A percentile compares a stretch with the other conserved stretches of the same genome.
Conservation (phyloP, 2,113 vertebrate species). For the Indri indri region DNA sequence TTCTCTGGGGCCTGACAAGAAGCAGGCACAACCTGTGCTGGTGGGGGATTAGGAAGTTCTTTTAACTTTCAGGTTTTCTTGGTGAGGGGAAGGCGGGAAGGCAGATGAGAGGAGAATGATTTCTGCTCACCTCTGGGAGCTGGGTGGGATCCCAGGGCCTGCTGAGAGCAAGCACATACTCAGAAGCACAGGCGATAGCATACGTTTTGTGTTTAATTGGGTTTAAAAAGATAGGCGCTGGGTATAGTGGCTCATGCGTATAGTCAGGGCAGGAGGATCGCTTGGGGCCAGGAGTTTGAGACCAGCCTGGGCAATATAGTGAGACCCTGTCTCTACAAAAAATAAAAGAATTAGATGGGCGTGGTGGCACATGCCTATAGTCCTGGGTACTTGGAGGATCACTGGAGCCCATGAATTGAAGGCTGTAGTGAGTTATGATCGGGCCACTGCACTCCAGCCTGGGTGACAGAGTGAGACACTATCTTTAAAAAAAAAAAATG, state of each 20-base stretch:
- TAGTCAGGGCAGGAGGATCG: background rate
- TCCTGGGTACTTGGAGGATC: too few species aligned
- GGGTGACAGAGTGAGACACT: too few species aligned
- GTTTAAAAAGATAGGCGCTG: background rate
- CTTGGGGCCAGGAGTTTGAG: background rate
- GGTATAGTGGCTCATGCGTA: too few species aligned
- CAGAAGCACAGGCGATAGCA: background rate
- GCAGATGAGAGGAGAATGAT: background rate
- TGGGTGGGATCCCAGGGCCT: background rate
- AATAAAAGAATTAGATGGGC: too few species aligned
- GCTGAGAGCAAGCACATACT: accelerated
- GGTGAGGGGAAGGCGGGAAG: background rate
- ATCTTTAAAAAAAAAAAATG: background rate
- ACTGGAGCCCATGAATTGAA: too few species aligned
- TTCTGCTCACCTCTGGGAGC: background rate
- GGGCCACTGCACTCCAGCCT: too few species aligned
- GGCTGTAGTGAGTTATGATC: too few species aligned
- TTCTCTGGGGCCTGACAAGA: background rate
- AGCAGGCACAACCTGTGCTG: background rate
- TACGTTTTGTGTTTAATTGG: background rate
- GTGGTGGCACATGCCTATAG: too few species aligned
- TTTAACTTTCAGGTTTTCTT: background rate
- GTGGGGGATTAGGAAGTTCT: background rate
- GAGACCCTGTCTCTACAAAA: background rate
- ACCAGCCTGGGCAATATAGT: background rate